These are phyloP conservation scores for Poeciliopsis retropinna DNA, from an alignment of 2,113 vertebrate species.

Conservation along the genomic window DNA sequence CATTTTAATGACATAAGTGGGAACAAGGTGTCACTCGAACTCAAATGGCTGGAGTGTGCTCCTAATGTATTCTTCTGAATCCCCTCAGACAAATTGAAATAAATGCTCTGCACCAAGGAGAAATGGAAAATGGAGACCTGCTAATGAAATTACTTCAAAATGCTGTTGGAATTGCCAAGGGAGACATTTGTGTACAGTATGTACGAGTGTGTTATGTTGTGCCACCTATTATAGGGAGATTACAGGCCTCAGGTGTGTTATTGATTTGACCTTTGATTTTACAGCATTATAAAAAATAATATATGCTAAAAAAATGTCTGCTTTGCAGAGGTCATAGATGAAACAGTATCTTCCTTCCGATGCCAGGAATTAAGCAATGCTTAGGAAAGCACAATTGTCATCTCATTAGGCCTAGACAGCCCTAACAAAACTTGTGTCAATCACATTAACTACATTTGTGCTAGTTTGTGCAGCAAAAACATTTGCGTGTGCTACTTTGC, in stretches of 20 bases:
- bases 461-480: no score
- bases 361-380: not conserved
- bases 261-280: not conserved
- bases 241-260: slow-evolving; percentile 1
- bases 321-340: not conserved
- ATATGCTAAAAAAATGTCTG: not conserved
- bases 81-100: slow-evolving; percentile 44
- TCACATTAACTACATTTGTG: no score
- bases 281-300: not conserved
- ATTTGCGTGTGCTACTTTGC: no score
- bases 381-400: not conserved
- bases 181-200: slow-evolving; percentile 3
- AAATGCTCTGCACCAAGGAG: slow-evolving; percentile 42
- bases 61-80: slow-evolving; percentile 48
- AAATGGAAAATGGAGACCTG: slow-evolving; percentile 59
- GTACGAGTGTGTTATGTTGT: slow-evolving; percentile 21
- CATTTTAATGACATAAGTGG: slow-evolving; percentile 48
- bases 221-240: slow-evolving; percentile 26
- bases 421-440: no score
- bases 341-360: not conserved
- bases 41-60: slow-evolving; percentile 19
- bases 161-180: slow-evolving; percentile 7
- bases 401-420: not conserved
- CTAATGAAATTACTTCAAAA: slow-evolving; percentile 56
- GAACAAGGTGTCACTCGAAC: slow-evolving; percentile 55